Evolutionary conservation across 2,797 vertebrate genomes (phyloP).

Genomic region (Neoniphon sammara): DNA sequence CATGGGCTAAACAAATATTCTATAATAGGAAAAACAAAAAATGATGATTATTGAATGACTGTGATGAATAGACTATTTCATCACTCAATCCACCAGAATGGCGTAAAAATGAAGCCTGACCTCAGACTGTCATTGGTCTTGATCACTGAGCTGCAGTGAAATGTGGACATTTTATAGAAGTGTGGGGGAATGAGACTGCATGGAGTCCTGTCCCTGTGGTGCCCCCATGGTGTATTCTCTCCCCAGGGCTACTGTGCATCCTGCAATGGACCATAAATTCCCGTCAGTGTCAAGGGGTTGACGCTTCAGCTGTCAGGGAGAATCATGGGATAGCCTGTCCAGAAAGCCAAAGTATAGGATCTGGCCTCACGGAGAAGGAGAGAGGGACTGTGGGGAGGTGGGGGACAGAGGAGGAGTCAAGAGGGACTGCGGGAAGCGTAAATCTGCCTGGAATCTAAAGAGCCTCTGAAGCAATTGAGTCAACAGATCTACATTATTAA

Average conservation of each 20-base stretch:
- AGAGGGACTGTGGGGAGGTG: constrained; percentile 53
- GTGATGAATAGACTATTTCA: background rate
- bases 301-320: constrained; percentile 91
- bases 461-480: constrained; percentile 12
- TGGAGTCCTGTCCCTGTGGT: constrained; percentile 74
- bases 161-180: constrained; percentile 8
- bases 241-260: constrained; percentile 83
- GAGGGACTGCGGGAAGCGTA: constrained; percentile 44
- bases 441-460: constrained; percentile 59
- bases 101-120: background rate
- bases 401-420: constrained; percentile 55
- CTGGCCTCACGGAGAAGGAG: constrained; percentile 75
- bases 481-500: constrained; percentile 23
- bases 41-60: background rate
- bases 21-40: constrained; percentile 11
- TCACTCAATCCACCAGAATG: background rate
- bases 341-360: constrained; percentile 81
- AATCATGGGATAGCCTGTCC: constrained; percentile 85
- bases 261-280: constrained; percentile 84
- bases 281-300: constrained; percentile 84
- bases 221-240: constrained; percentile 61
- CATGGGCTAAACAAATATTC: background rate
- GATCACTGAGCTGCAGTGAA: constrained; percentile 16
- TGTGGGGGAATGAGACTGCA: constrained; percentile 10
- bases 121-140: background rate